Base-by-base conservation (phyloP, 1,140 invertebrate species). In the Hormaphis cornu region DNA sequence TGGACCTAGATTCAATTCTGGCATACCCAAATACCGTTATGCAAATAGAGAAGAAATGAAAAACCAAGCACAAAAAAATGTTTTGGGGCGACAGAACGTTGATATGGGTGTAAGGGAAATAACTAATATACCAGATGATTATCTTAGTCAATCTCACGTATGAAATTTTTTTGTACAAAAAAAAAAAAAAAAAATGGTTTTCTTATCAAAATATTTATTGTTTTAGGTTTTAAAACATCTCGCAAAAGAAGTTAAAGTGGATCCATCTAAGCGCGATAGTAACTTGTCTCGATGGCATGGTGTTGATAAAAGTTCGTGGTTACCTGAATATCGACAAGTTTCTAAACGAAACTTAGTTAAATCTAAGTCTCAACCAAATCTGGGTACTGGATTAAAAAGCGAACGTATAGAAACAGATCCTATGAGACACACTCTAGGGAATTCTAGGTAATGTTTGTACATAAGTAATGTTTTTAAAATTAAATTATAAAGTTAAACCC, bases 51-150 rank as follows among this genome's bases (percentile, higher is more conserved):
- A 59, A n/a, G 46, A 56, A 24, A 63, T 42, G 14, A 53, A 30
- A 48, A 71, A 14, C 24, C 46, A 63, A 14, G 40, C 40, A 24
- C 20, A 37, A 33, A 70, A 54, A 70, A 70, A 58, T 48, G 28
- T 54, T 18, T 5, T 8, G 2, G 61, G 30, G 12, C 52, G 40
- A 70, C 52, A 53, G 20, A 71, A 24, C 9, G 28, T 33, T 48
- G 80, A 79, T 66, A 69, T 72, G 22, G 71, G 77, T 77, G 82
- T 81, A 58, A 83, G 89, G 78, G 89, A 90, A 80, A 87, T 91
- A 72, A 89, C 86, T 1, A 89, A 90, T 76, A 91, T 91, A 75
- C 89, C 89, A 18, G 87, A 89, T 75, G 89, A 91, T 79, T 91
- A 90, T 76, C 80, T 92, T 75, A 53, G 87, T 88, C 74, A 89